A percentile compares a stretch with the other conserved stretches of the same genome.
Conservation (phyloP, 2,113 vertebrate species). For the Cichladusa arquata region DNA sequence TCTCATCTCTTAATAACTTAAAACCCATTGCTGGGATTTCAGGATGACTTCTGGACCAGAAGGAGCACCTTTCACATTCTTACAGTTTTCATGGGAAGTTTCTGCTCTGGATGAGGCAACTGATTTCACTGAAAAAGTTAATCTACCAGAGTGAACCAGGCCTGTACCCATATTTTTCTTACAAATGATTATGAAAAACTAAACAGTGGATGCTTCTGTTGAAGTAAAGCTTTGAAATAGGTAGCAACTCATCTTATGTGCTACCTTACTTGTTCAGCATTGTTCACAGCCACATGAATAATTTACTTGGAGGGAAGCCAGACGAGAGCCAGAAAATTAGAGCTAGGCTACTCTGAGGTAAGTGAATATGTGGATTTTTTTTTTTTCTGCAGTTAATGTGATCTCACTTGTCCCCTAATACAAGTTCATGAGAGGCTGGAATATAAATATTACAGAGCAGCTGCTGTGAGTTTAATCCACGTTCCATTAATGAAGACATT, state of each 20-base stretch:
- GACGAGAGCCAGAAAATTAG: not conserved
- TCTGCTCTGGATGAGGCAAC: not conserved
- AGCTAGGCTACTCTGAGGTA: not conserved
- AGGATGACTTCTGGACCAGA: not conserved
- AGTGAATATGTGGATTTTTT: not conserved
- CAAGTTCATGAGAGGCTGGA: conserved; percentile 16
- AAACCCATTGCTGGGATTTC: not conserved
- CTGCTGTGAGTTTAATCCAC: conserved; percentile 25
- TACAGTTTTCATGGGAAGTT: not conserved
- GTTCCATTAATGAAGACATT: conserved; percentile 30
- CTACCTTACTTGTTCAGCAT: not conserved
- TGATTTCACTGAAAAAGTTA: not conserved
- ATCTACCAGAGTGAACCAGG: not conserved
- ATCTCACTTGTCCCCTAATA: conserved; percentile 40
- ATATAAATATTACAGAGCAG: conserved; percentile 36
- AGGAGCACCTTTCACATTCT: not conserved
- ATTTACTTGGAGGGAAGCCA: not conserved
- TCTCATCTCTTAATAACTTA: not conserved
- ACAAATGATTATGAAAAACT: not conserved
- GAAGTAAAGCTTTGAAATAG: not conserved
- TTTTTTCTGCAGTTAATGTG: not conserved
- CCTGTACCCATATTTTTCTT: not conserved
- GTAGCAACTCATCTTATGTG: not conserved
- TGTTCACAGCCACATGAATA: not conserved
- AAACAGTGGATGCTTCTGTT: not conserved